Conservation (phyloP, 2,888 invertebrate species). For the Proisotoma minuta region DNA sequence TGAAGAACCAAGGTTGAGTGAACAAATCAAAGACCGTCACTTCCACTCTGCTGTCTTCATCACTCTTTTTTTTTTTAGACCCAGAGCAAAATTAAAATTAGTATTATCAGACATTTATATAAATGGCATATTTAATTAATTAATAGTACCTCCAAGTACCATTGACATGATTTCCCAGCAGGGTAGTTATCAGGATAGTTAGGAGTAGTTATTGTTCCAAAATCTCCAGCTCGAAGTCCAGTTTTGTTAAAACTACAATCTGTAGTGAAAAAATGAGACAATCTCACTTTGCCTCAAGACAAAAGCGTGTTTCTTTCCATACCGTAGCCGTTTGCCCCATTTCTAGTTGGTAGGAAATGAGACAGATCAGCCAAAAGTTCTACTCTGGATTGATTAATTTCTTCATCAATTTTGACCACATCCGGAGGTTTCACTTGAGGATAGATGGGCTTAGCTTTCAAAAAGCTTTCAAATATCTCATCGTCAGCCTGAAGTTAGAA, state of each 20-base stretch:
- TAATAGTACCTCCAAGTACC: constrained; percentile 38
- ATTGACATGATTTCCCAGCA: constrained; percentile 32
- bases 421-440: constrained; percentile 40
- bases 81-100: too few relatives aligned
- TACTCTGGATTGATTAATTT: constrained; percentile 24
- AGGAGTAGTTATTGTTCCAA: constrained; percentile 40
- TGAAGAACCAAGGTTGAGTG: constrained; percentile 45
- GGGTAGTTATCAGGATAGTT: constrained; percentile 46
- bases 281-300: neutral
- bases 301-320: neutral
- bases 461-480: constrained; percentile 30
- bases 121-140: neutral
- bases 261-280: constrained; percentile 8
- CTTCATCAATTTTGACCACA: constrained; percentile 28
- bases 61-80: too few relatives aligned
- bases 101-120: neutral
- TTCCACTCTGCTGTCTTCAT: constrained; percentile 40
- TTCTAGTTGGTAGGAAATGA: constrained; percentile 31
- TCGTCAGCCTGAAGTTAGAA: constrained; percentile 15
- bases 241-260: constrained; percentile 42
- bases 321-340: constrained; percentile 6
- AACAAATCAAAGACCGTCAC: constrained; percentile 33
- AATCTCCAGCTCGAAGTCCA: constrained; percentile 40
- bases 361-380: constrained; percentile 33
- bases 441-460: constrained; percentile 37